A percentile compares a stretch with the other conserved stretches of the same genome.
phyloP scores from a whole-genome alignment of 2,797 vertebrate genomes.

The Mus spretus region DNA sequence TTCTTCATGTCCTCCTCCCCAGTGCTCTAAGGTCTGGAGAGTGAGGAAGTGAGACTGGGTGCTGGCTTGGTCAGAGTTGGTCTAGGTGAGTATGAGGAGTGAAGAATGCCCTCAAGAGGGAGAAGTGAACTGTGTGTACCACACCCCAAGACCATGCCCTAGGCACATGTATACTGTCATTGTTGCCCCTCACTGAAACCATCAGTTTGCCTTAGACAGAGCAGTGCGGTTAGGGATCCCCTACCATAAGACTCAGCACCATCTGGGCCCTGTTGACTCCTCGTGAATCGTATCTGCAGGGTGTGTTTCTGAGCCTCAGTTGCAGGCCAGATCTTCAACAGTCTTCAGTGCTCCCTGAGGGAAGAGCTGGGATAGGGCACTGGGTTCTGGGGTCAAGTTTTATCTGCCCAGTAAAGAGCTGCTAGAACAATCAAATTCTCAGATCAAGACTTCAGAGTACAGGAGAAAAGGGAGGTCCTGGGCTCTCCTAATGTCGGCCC shows the following conservation, averaged over 20 bases:
- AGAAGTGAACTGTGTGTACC: neutral
- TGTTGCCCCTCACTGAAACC: neutral
- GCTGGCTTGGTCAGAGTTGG: neutral
- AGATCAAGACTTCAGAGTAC: neutral
- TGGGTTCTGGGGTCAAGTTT: neutral
- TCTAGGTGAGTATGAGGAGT: neutral
- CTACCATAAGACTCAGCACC: neutral
- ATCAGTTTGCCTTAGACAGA: neutral
- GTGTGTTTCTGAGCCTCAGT: accelerated
- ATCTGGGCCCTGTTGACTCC: accelerated
- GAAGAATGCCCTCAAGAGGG: neutral
- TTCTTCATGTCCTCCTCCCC: too few species aligned
- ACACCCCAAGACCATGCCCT: too few species aligned
- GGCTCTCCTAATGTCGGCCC: neutral
- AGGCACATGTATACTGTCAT: accelerated
- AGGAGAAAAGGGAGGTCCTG: neutral
- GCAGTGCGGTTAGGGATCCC: neutral
- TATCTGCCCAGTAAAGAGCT: neutral
- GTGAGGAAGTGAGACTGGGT: neutral
- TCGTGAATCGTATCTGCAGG: accelerated
- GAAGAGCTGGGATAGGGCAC: too few species aligned
- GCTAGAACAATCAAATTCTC: neutral
- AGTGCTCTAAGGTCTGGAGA: neutral
- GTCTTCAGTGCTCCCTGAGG: neutral
- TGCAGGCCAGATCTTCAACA: too few species aligned